These are phyloP conservation scores for Lysandra coridon DNA, from an alignment of 2,888 invertebrate genomes.

Conservation along the genomic window DNA sequence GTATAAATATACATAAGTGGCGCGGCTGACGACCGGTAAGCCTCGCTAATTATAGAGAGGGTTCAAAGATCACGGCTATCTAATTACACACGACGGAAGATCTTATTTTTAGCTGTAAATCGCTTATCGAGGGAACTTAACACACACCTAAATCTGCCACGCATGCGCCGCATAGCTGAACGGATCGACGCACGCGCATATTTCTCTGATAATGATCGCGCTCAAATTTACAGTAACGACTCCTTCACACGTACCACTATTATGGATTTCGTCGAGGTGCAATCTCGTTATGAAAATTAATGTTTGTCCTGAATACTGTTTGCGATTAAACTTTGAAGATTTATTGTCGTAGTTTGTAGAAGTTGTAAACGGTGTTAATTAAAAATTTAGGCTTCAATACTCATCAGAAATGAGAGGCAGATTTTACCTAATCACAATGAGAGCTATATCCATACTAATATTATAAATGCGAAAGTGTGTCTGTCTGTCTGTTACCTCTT, in stretches of 20 bases:
- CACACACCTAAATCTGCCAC: constrained; percentile 34
- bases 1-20: constrained; percentile 17
- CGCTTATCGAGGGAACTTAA: constrained; percentile 39
- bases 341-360: background rate
- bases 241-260: constrained; percentile 47
- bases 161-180: constrained; percentile 40
- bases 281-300: constrained; percentile 33
- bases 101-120: constrained; percentile 45
- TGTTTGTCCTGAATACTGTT: constrained; percentile 29
- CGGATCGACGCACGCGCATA: constrained; percentile 44
- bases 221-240: constrained; percentile 61
- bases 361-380: background rate
- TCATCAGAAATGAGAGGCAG: background rate
- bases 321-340: constrained; percentile 18
- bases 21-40: constrained; percentile 23
- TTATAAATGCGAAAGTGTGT: too few relatives aligned
- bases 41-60: constrained; percentile 20
- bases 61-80: constrained; percentile 43
- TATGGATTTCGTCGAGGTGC: constrained; percentile 32
- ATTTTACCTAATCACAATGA: background rate
- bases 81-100: constrained; percentile 44
- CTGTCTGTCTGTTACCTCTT: too few relatives aligned
- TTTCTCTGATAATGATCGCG: constrained; percentile 58
- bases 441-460: background rate
- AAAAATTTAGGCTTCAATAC: background rate